Evolutionary conservation across 2,113 vertebrate species (phyloP), one percentile per base, ranked within the genome.

Genomic region (Channa argus): DNA sequence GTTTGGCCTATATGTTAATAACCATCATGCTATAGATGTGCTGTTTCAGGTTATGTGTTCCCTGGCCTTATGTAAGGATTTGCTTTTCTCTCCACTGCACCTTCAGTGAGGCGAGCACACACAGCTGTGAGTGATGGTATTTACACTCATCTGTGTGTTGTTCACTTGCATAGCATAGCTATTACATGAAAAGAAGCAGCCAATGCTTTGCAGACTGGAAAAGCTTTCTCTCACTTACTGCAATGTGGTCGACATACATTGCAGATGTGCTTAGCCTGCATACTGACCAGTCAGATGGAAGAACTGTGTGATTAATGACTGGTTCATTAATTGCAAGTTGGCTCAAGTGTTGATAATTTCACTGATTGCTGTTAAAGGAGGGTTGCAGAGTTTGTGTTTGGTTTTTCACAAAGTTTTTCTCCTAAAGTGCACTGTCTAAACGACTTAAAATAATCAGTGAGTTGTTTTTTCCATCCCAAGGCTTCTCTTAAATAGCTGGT

Each of bases 101-200:
- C 59, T 36, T 59, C 56, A 63, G 46, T 56, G 69, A 79, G 71
- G 63, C 59, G 65, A 64, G 60, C 70, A 79, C 61, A 73, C 52
- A 38, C 51, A 79, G 47, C 71, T 71, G 71, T 60, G 38, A 79
- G 41, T 9, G 6, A 63, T 55, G 51, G 61, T 79, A 74, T 88
- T 85, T 75, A 60, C 49, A 51, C 69, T 60, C 72, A 58, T 74
- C 76, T 78, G 44, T 59, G 49, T 34, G 67, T 82, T 71, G 64
- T 79, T 86, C 63, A 2, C 78, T 68, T 70, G 62, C 67, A 73
- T 54, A 15, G 77, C 67, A 43, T 43, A 24, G 55, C 46, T 43
- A 78, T 79, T 84, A 82, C 62, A 59, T 74, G 65, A 79, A 74
- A 62, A 83, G 59, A 53, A 74, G 62, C 77, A 49, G 74, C 41